Base-by-base conservation (phyloP, 2,888 invertebrate genomes). In the Norana najaformis region DNA sequence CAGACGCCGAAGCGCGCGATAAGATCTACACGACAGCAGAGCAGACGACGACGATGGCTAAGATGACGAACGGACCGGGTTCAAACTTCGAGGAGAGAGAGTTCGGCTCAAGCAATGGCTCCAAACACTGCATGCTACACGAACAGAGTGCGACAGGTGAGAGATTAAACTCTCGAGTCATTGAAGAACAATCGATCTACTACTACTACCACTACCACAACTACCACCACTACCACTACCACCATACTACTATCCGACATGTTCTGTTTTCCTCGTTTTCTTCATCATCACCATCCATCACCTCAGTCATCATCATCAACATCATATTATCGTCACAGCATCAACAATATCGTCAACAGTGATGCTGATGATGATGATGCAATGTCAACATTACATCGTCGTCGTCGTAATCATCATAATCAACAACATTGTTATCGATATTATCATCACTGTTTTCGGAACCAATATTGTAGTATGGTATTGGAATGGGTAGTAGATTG, bases 1-100 rank as follows among this genome's bases (percentile, higher is more conserved):
- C 47, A 14, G 89, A 90, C 85, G 90, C 83, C 30, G 38, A 82
- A 36, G 83, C 85, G 36, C 89, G 89, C 30, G 69, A 69, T n/a
- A 69, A 69, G 69, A 69, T 69, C 69, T 69, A n/a, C n/a, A 34
- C 35, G 34, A 4, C 85, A 83, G 83, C 83, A n/a, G 36, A 34
- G 36, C 35, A 83, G 85, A 37, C 36, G 85, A 85, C 85, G 36
- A 36, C 18, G 36, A 8, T 23, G 85, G 35, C 6, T 23, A 35
- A 35, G 14, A 5, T 85, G 85, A 85, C 36, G 85, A 85, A 85
- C 36, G 85, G 85, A 13, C 85, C 85, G 23, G 34, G 85, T 8
- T n/a, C 69, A 35, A 37, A 85, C n/a, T 69, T 69, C 85, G 85
- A 36, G 18, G 36, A 85, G 85, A 34, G 83, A 83, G 83, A 83